Evolutionary conservation across 92 coral and sea anemone species (phyloP).

Genomic region (Siderastrea siderea): DNA sequence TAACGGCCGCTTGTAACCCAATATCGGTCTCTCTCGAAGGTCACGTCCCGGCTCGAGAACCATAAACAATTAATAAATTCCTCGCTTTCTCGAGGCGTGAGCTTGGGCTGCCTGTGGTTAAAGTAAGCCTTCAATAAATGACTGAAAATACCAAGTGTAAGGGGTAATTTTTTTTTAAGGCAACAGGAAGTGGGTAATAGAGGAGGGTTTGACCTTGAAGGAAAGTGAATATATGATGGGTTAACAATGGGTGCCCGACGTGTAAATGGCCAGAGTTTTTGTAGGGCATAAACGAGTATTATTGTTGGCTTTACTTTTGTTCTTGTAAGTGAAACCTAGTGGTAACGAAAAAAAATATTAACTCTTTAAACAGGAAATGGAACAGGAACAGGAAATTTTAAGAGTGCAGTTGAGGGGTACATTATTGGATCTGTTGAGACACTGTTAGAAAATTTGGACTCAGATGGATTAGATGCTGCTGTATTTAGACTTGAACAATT

Average conservation of each 20-base stretch:
- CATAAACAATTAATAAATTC: too few relatives aligned
- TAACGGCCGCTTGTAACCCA: too few relatives aligned
- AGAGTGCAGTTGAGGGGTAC: constrained; percentile 54
- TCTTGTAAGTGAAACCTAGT: constrained; percentile 22
- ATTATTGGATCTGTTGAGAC: constrained; percentile 58
- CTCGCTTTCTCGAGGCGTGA: too few relatives aligned
- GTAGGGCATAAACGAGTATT: neutral
- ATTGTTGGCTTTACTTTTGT: neutral
- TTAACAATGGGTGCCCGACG: neutral
- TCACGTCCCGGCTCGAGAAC: too few relatives aligned
- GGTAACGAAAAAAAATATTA: constrained; percentile 1
- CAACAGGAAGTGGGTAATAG: too few relatives aligned
- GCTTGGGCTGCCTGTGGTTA: too few relatives aligned
- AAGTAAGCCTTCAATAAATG: neutral
- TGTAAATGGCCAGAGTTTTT: neutral
- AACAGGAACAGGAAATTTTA: constrained; percentile 41
- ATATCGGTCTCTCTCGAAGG: too few relatives aligned
- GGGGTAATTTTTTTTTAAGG: too few relatives aligned
- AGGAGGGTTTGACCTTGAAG: constrained; percentile 13
- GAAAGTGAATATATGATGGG: constrained; percentile 7
- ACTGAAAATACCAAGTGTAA: neutral
- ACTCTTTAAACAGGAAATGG: constrained; percentile 40
- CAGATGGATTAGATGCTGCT: constrained; percentile 51
- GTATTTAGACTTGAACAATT: constrained; percentile 59
- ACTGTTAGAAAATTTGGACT: constrained; percentile 54